Evolutionary conservation across 2,888 invertebrate genomes (phyloP).

Genomic region (Drosophila engyochracea): DNA sequence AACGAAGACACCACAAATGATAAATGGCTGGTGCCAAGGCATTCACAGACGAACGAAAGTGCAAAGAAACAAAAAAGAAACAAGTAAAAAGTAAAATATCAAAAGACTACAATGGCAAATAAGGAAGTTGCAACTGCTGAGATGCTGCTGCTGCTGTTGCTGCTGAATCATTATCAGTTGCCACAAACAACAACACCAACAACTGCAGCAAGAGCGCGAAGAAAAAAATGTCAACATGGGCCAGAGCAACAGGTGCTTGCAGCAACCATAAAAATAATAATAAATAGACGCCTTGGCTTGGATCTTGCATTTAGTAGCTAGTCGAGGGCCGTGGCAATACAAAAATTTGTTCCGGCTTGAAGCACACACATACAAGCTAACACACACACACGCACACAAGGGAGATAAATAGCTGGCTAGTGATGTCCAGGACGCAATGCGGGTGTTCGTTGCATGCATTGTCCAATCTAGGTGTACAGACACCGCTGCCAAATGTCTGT

Average conservation of each 20-base stretch:
- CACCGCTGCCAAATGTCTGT: constrained; percentile 70
- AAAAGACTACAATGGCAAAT: constrained; percentile 78
- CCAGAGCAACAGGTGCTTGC: constrained; percentile 66
- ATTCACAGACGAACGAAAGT: constrained; percentile 38
- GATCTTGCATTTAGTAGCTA: constrained; percentile 50
- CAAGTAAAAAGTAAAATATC: constrained; percentile 44
- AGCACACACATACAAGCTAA: neutral
- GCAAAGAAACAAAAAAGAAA: constrained; percentile 29
- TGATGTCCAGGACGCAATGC: constrained; percentile 56
- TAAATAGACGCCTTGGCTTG: constrained; percentile 26
- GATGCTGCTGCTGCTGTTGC: constrained; percentile 26
- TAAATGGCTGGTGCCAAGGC: constrained; percentile 28
- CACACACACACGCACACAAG: neutral
- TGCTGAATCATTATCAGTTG: constrained; percentile 69
- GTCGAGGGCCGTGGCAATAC: constrained; percentile 58
- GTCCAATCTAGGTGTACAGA: constrained; percentile 44
- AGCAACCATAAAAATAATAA: constrained; percentile 50
- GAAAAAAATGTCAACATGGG: constrained; percentile 64
- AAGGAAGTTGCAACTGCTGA: constrained; percentile 66
- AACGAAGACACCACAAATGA: constrained; percentile 35
- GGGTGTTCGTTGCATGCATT: constrained; percentile 54
- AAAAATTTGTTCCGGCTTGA: constrained; percentile 71
- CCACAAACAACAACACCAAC: constrained; percentile 20
- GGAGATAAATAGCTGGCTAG: neutral
- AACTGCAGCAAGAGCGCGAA: constrained; percentile 24